Conservation (phyloP, 2,113 vertebrate species). For the Genyomyrus donnyi region DNA sequence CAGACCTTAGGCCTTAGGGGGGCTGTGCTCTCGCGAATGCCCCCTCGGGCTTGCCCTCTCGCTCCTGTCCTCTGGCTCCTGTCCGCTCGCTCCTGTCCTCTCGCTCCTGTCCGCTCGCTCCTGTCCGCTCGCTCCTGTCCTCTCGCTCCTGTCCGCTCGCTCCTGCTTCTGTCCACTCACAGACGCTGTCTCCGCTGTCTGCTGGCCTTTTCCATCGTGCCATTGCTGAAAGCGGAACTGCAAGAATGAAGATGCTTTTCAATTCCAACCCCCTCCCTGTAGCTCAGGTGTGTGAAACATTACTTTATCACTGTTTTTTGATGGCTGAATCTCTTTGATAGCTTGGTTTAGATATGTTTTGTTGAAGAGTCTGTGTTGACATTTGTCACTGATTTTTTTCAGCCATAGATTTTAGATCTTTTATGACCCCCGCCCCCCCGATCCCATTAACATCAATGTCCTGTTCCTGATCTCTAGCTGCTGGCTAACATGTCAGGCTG, state of each 20-base stretch:
- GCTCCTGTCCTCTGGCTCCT: too few species aligned
- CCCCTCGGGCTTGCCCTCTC: too few species aligned
- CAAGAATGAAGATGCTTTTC: slow-evolving; percentile 27
- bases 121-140: too few species aligned
- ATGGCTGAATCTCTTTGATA: background rate
- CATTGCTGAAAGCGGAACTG: slow-evolving; percentile 75
- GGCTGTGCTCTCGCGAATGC: too few species aligned
- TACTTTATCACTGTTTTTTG: background rate
- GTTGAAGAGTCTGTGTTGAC: background rate
- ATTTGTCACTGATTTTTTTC: background rate
- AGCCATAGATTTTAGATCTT: background rate
- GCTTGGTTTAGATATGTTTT: background rate
- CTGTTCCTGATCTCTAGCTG: slow-evolving; percentile 35
- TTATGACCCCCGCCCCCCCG: background rate
- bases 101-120: too few species aligned
- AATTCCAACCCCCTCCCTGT: slow-evolving; percentile 26
- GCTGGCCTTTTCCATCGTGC: slow-evolving; percentile 66
- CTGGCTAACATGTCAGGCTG: slow-evolving; percentile 54
- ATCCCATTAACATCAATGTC: background rate
- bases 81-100: too few species aligned
- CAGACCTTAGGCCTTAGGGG: too few species aligned
- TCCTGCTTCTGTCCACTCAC: background rate
- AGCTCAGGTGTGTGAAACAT: slow-evolving; percentile 22
- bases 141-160: too few species aligned
- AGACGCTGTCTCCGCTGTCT: slow-evolving; percentile 70